These are phyloP conservation scores for Plebejus anna DNA, from an alignment of 2,888 invertebrate genomes.

Conservation along the genomic window DNA sequence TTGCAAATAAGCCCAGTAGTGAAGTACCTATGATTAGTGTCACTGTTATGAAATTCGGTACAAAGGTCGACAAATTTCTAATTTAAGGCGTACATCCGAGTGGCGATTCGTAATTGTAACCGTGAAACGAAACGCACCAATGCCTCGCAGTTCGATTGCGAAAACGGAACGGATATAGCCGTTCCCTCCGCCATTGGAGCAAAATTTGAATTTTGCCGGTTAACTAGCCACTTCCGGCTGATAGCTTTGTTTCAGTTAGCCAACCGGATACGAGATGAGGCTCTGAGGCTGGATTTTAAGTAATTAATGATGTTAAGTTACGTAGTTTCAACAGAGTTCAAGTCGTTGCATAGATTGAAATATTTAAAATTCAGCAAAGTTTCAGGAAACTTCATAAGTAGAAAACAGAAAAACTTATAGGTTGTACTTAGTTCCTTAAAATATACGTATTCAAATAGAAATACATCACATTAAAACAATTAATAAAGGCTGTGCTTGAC, in stretches of 20 bases:
- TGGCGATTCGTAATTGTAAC: constrained; percentile 50
- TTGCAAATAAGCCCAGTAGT: neutral
- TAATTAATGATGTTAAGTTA: constrained; percentile 14
- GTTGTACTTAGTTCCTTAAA: too few relatives aligned
- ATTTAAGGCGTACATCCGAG: constrained; percentile 47
- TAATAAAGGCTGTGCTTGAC: too few relatives aligned
- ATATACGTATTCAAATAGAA: too few relatives aligned
- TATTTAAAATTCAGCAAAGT: too few relatives aligned
- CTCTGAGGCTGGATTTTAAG: constrained; percentile 21
- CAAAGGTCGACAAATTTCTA: constrained; percentile 33
- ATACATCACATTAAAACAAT: too few relatives aligned
- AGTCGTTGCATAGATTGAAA: neutral
- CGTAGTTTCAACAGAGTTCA: neutral
- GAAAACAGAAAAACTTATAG: too few relatives aligned
- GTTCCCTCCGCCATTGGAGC: constrained; percentile 72
- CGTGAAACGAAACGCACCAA: constrained; percentile 63
- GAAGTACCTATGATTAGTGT: neutral
- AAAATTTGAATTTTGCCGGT: constrained; percentile 78
- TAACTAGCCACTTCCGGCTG: constrained; percentile 73
- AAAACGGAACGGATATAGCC: constrained; percentile 78
- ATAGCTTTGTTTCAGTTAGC: constrained; percentile 61
- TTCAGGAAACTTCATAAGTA: too few relatives aligned
- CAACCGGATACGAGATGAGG: constrained; percentile 41
- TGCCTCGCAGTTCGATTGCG: constrained; percentile 67
- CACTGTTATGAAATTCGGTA: constrained; percentile 2